phyloP scores from a whole-genome alignment of 2,113 vertebrate species.

The Epinephelus lanceolatus region DNA sequence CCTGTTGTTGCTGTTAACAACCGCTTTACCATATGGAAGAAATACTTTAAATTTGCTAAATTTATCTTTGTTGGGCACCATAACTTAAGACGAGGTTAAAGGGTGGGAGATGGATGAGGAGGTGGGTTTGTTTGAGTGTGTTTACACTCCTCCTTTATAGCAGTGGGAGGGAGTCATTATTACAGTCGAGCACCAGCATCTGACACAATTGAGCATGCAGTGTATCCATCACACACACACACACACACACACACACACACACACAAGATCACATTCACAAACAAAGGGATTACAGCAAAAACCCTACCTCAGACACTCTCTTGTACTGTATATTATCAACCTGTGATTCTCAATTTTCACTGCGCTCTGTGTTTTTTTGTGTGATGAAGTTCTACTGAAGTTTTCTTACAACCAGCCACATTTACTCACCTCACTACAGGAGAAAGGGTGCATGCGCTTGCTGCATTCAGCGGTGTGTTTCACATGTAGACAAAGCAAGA shows the following conservation, averaged over 20 bases:
- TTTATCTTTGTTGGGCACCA: background rate
- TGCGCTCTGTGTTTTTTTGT: background rate
- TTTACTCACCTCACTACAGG: background rate
- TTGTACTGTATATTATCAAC: slow-evolving; percentile 13
- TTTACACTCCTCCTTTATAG: slow-evolving; percentile 50
- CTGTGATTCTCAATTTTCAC: background rate
- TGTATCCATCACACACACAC: slow-evolving; percentile 27
- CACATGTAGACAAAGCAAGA: background rate
- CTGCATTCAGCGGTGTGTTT: background rate
- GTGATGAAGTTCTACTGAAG: background rate
- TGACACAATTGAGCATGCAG: slow-evolving; percentile 55
- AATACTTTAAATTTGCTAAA: too few relatives aligned
- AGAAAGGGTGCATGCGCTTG: background rate
- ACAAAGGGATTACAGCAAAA: slow-evolving; percentile 17
- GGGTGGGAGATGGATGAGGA: slow-evolving; percentile 17
- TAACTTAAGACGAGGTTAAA: background rate
- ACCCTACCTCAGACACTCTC: slow-evolving; percentile 7
- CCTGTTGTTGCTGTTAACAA: background rate
- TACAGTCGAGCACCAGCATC: slow-evolving; percentile 46
- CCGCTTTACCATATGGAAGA: background rate
- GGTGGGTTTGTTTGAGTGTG: slow-evolving; percentile 25
- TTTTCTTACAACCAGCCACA: background rate
- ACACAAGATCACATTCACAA: background rate
- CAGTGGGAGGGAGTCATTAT: slow-evolving; percentile 47
- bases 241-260: background rate